Evolutionary conservation across 1,140 invertebrate species (phyloP).

Genomic region (Eriocheir sinensis): DNA sequence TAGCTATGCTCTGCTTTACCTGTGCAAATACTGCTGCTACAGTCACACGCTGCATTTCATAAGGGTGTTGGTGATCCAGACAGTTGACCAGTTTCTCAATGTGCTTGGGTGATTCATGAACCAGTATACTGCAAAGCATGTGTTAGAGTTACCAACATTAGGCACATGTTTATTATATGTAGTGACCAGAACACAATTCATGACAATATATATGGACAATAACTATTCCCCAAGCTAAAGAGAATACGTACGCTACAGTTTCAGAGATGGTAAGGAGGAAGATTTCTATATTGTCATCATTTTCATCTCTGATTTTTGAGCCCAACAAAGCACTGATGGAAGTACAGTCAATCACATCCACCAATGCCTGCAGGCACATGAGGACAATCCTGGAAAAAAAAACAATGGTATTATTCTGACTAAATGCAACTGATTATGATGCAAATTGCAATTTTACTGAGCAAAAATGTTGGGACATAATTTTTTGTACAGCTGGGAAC

Average conservation of each 20-base stretch:
- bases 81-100: conserved; percentile 60
- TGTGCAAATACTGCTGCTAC: conserved; percentile 70
- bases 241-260: conserved; percentile 63
- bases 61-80: conserved; percentile 59
- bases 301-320: conserved; percentile 71
- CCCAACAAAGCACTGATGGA: conserved; percentile 54
- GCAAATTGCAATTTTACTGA: too few relatives aligned
- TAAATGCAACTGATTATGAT: background rate
- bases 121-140: conserved; percentile 58
- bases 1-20: background rate
- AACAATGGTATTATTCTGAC: background rate
- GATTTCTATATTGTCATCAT: conserved; percentile 68
- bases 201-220: too few relatives aligned
- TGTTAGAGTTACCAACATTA: background rate
- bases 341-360: conserved; percentile 61
- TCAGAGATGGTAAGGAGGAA: conserved; percentile 59
- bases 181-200: too few relatives aligned
- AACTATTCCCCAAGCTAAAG: background rate
- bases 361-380: conserved; percentile 53
- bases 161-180: too few relatives aligned
- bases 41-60: conserved; percentile 73
- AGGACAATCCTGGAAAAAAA: conserved; percentile 67
- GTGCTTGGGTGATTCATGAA: conserved; percentile 69
- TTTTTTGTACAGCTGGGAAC: background rate
- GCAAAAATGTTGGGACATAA: too few relatives aligned